Evolutionary conservation across 2,888 invertebrate species (phyloP), one percentile per base, ranked within the genome.

Genomic region (Pachliopta kotzebuea): DNA sequence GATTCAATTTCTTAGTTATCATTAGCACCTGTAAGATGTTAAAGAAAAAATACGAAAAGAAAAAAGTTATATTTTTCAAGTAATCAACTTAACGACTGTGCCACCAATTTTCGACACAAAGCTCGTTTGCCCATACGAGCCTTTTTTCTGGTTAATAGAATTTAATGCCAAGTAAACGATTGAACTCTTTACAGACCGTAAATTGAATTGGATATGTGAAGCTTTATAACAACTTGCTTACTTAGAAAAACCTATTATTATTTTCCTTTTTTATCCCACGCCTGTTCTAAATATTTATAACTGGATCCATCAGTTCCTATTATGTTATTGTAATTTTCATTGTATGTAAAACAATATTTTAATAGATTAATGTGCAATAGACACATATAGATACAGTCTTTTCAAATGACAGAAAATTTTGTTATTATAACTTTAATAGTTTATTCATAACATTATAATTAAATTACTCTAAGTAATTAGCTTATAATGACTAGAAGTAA

Each of bases 121-220:
- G 18, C 52, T 60, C 31, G 23, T 53, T 37, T 60, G 37, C 31
- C 31, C 31, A 26, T 52, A 58, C 14, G 21, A 31, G 6, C 1
- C 52, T 20, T 52, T 59, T 29, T 59, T 59, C 20, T 52, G 3
- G 29, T 55, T 55, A 53, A 53, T 60, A 3, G 26, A 59, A 24
- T 59, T 49, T 50, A 37, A 60, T 23, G 11, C 37, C 23, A 55
- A 29, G 29, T 31, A 23, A 8, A 9, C 52, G 52, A 60, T 29
- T 60, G 26, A 49, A 49, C 29, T 31, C 37, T 23, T 52, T 9
- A 23, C 52, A 21, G 45, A 45, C 37, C 37, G 45, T 45, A 45
- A 6, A 45, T 45, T 45, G 29, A 21, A 7, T 29, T 18, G 50
- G 50, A 20, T 50, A 45, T 57, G 24, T 18, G 54, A 24, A 45